Evolutionary conservation across 2,888 invertebrate species (phyloP).

Genomic region (Heteropelma amictum): DNA sequence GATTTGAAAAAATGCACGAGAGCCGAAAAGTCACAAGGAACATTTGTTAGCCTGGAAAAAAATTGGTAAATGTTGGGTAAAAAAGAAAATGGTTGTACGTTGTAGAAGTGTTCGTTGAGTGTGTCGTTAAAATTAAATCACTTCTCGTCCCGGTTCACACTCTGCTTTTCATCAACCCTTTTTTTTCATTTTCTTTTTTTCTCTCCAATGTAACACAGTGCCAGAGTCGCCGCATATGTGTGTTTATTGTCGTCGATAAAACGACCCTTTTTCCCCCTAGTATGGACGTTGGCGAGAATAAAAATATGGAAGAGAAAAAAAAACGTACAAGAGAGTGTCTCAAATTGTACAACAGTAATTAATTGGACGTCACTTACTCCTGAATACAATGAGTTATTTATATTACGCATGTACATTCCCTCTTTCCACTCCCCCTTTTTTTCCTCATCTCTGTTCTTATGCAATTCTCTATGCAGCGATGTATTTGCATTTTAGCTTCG

Average conservation of each 20-base stretch:
- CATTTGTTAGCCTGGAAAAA: neutral
- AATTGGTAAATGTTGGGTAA: neutral
- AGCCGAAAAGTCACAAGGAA: neutral
- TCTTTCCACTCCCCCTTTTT: neutral
- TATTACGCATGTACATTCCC: constrained; percentile 25
- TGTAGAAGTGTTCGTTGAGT: neutral
- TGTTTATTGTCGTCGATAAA: constrained; percentile 38
- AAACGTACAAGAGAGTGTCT: constrained; percentile 17
- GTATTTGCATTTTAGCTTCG: constrained; percentile 37
- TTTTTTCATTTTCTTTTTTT: constrained; percentile 39
- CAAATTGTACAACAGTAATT: no score
- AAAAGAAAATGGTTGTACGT: neutral
- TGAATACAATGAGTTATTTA: no score
- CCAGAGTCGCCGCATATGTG: neutral
- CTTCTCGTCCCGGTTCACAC: neutral
- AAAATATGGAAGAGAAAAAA: constrained; percentile 11
- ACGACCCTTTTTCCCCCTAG: constrained; percentile 14
- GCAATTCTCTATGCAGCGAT: constrained; percentile 14
- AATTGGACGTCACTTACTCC: no score
- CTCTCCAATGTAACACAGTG: constrained; percentile 26
- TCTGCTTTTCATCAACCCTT: constrained; percentile 25
- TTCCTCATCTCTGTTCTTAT: neutral
- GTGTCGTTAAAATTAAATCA: constrained; percentile 16
- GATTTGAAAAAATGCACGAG: neutral
- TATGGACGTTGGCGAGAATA: neutral